Evolutionary conservation across 2,888 invertebrate genomes (phyloP), one percentile per base, ranked within the genome.

Genomic region (Nowickia ferox): DNA sequence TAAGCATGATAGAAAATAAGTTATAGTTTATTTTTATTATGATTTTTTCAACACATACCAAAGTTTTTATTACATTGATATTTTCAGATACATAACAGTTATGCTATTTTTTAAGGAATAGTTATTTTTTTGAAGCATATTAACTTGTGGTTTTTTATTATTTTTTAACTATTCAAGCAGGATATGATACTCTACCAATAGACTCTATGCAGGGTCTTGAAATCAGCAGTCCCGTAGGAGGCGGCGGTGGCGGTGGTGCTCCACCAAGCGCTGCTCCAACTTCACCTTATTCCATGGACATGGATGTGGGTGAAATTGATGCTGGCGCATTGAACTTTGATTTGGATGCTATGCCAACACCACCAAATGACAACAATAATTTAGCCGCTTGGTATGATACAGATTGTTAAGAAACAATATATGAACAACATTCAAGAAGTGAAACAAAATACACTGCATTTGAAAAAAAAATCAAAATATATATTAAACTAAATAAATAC

Each of bases 371-470:
- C 93, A 97, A 97, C 94, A 97, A 96, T 93, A 97, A 97, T 93
- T 96, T 97, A 89, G 97, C 98, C 88, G 98, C 98, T 90, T 98
- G 98, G 98, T 98, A 98, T 93, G 98, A 98, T 94, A 98, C 98
- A 88, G 98, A 98, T 93, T 96, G 98, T 92, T 98, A 95, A 93
- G 88, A 42, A 65, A 46, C 61, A 61, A 44, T 1, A 48, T 30
- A 44, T 4, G 22, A 8, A 38, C 5, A 42, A 30, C 2, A 55
- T 44, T 22, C 30, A 78, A 30, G 13, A 46, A 57, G 15, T 10
- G 19, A 46, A 46, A 63, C 30, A 40, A 51, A 13, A 68, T 38
- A 61, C 19, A 76, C 30, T 63, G 75, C 61, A 82, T 75, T 81
- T 81, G 68, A 48, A 66, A 78, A 75, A 57, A 76, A 55, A 75